Evolutionary conservation across 2,888 invertebrate species (phyloP).

Genomic region (Macrophya alboannulata): DNA sequence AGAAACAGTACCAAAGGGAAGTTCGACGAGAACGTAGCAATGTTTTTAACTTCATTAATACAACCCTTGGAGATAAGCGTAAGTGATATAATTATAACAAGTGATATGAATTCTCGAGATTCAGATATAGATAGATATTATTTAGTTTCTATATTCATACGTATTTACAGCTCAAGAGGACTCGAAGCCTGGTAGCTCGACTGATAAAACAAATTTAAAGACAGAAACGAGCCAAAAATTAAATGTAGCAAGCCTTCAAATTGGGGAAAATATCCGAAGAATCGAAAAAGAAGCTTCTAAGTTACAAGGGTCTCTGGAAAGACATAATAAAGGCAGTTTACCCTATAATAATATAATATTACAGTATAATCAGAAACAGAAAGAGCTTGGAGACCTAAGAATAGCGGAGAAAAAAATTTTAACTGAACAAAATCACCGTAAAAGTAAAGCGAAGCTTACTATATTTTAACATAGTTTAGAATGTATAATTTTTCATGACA

Average conservation of each 20-base stretch:
- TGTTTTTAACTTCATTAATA: conserved; percentile 91
- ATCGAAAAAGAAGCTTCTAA: conserved; percentile 86
- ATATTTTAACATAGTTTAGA: conserved; percentile 84
- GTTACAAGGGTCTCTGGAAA: conserved; percentile 85
- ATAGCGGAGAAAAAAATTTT: conserved; percentile 85
- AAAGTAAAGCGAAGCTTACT: conserved; percentile 88
- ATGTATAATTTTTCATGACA: background rate
- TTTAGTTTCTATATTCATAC: background rate
- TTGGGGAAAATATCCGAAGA: conserved; percentile 87
- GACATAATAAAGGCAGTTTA: conserved; percentile 84
- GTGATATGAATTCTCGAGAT: background rate
- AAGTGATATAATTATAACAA: conserved; percentile 55
- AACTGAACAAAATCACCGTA: conserved; percentile 87
- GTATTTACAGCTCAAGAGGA: conserved; percentile 64
- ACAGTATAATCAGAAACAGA: conserved; percentile 84
- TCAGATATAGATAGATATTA: background rate
- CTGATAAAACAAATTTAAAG: conserved; percentile 77
- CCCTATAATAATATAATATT: conserved; percentile 84
- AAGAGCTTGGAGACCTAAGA: conserved; percentile 84
- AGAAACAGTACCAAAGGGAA: conserved; percentile 85
- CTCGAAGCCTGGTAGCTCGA: conserved; percentile 68
- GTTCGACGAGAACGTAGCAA: conserved; percentile 84
- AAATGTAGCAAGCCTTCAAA: conserved; percentile 88
- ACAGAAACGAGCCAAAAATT: conserved; percentile 84
- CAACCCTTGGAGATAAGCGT: conserved; percentile 82